Percentiles rank a stretch among this genome's conserved stretches.
Conservation (phyloP, 2,113 vertebrate species). For the Alligator sinensis region DNA sequence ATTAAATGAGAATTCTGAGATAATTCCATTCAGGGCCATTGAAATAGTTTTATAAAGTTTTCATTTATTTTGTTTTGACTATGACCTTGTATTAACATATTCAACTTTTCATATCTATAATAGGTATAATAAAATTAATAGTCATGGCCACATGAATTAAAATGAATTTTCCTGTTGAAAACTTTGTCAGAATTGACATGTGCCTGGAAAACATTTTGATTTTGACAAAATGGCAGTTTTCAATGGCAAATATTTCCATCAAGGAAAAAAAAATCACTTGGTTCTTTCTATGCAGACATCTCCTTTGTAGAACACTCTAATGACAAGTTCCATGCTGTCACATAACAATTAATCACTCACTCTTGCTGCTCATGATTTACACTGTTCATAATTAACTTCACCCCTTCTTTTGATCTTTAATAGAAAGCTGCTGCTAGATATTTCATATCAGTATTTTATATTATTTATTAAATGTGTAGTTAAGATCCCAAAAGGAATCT, state of each 20-base stretch:
- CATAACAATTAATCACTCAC: fast-evolving
- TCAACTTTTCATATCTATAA: neutral
- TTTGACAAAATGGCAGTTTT: neutral
- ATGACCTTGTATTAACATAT: neutral
- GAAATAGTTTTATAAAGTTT: neutral
- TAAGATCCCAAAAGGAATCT: neutral
- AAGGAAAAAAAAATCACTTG: neutral
- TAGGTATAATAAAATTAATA: neutral
- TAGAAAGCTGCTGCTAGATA: neutral
- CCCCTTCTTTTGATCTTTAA: neutral
- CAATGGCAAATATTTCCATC: neutral
- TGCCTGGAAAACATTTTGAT: conserved; percentile 17
- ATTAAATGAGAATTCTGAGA: neutral
- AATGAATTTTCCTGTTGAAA: conserved; percentile 35
- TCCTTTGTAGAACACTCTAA: neutral
- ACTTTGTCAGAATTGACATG: conserved; percentile 35
- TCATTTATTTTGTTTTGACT: neutral
- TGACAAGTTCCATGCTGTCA: neutral
- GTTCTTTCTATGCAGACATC: neutral
- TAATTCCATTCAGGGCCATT: neutral
- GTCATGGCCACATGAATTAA: neutral
- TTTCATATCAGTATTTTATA: neutral
- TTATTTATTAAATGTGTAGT: neutral
- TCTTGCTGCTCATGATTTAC: neutral
- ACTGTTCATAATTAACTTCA: neutral